Evolutionary conservation across 2,113 vertebrate species (phyloP), one percentile per base, ranked within the genome.

Genomic region (Coptodon bakossiorum): DNA sequence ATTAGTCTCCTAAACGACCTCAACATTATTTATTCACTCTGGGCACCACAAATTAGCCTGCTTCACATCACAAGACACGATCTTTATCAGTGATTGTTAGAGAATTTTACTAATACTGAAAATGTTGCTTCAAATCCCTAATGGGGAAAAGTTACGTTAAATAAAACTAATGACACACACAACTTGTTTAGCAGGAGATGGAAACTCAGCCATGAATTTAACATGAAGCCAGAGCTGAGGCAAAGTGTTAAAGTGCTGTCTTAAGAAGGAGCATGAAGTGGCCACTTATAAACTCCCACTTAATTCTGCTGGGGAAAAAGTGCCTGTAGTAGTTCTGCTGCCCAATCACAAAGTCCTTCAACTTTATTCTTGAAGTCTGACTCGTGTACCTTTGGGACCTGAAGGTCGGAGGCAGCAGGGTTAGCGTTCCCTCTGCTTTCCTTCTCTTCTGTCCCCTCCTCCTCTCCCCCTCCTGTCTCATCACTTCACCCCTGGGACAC

Each of bases 281-380:
- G 73, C 63, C 84, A 83, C 83, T 91, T 83, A 84, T 87, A 84
- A 88, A 91, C 66, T 88, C 34, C 66, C 14, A 22, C 29, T 85
- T 80, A 61, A 84, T 66, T 79, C 61, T 76, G 53, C 19, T 57
- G 80, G 27, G 27, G 27, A 6, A 38, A 54, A 27, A 56, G 82
- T 66, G 66, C 34, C 85, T 34, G 34, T 73, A n/a, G 84, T 88
- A 90, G 45, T 84, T 86, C 81, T 79, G 57, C 80, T 68, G 45
- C 57, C 68, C 84, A 87, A 88, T 93, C 89, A 83, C 78, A 89
- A 50, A 86, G 68, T 81, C 84, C 84, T 93, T 93, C 85, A 93
- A 86, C 88, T 91, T 86, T 92, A 91, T 91, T 88, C 82, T 86
- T 85, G 53, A 88, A 90, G 88, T 93, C 84, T 91, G 94, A 93